Conservation (phyloP, 2,113 vertebrate genomes). For the Microcebus jonahi region DNA sequence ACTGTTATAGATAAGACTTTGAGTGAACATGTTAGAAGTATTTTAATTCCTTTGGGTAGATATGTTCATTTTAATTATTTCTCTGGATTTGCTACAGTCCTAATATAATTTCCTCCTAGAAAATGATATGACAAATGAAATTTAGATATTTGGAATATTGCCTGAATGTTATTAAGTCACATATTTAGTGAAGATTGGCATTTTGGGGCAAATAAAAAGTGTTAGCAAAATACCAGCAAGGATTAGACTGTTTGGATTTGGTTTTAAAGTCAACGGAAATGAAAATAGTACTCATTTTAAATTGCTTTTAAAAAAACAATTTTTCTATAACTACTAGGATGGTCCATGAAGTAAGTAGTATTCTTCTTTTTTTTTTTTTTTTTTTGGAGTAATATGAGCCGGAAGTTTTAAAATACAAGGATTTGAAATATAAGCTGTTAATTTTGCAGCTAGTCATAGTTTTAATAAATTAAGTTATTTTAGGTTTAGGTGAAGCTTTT, state of each 20-base stretch:
- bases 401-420: neutral
- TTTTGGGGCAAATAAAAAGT: conserved; percentile 11
- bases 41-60: conserved; percentile 58
- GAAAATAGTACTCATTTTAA: conserved; percentile 7
- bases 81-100: conserved; percentile 16
- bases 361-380: neutral
- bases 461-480: neutral
- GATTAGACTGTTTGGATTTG: neutral
- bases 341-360: neutral
- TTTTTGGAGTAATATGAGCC: neutral
- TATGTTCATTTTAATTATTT: conserved; percentile 63
- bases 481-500: conserved; percentile 10
- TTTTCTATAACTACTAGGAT: neutral
- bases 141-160: conserved; percentile 31
- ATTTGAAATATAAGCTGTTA: neutral
- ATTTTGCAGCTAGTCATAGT: neutral
- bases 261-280: conserved; percentile 5
- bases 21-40: conserved; percentile 48
- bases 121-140: conserved; percentile 33
- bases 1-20: conserved; percentile 59
- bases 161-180: conserved; percentile 26
- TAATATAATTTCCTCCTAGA: conserved; percentile 60
- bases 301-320: neutral
- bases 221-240: conserved; percentile 1
- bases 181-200: neutral